Evolutionary conservation across 2,888 invertebrate species (phyloP), one percentile per base, ranked within the genome.

Genomic region (Polylopha cassiicola): DNA sequence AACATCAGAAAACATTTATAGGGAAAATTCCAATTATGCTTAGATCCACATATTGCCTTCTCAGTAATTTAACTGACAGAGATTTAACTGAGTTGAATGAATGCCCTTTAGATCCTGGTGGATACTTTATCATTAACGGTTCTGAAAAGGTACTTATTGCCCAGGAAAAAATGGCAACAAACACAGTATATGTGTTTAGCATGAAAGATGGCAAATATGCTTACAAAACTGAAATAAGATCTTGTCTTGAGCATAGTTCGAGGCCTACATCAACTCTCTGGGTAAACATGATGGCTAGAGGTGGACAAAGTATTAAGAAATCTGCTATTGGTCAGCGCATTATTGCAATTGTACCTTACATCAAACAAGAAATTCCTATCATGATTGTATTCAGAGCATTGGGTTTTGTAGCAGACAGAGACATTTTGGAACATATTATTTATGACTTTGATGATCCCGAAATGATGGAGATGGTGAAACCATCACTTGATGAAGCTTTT

Each of bases 401-500:
- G 43, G 99, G 99, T 18, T 99, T 99, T 84, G 99, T 99, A 24
- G 98, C 99, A 4, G 99, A 99, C 80, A 90, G 99, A 64, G 99
- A 99, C 81, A 99, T 99, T 62, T 87, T 99, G 11, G 99, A 99
- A 70, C 99, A 99, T 65, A 99, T 99, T 47, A 99, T 99, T 62
- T 99, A 99, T 73, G 99, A 99, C 71, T 99, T 99, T 82, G 98
- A 99, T 77, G 99, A 99, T 81, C 99, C 98, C 4, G 99, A 99
- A 87, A 99, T 99, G 98, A 99, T 99, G 99, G 99, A 99, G 89
- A 99, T 99, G 98, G 98, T 98, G 0, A 99, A 99, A 73, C 99
- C 99, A 0, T 99, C 99, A 0, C 82, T 99, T 39, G 99, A 99
- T 80, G 99, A 99, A 85, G 99, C 99, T 24, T 99, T 99, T 79